phyloP scores from a whole-genome alignment of 2,113 vertebrate genomes.

The Caracal caracal region DNA sequence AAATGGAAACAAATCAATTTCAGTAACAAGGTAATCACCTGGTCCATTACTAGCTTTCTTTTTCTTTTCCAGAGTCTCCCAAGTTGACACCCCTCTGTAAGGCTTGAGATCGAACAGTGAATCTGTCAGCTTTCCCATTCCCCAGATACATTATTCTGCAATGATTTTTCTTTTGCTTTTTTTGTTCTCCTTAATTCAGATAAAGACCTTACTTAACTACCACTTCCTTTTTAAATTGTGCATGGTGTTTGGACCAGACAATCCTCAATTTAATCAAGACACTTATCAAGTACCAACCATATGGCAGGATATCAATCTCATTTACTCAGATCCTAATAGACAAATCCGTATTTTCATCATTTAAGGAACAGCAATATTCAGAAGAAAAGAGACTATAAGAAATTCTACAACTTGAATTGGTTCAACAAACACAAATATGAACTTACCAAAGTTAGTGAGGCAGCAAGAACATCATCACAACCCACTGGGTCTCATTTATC shows the following conservation, averaged over 20 bases:
- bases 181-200: not conserved
- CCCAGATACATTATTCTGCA: not conserved
- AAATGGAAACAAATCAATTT: not conserved
- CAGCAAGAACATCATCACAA: too few relatives aligned
- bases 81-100: rapidly evolving
- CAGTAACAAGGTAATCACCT: not conserved
- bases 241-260: not conserved
- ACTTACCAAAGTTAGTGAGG: not conserved
- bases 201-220: not conserved
- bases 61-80: too few relatives aligned
- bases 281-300: not conserved
- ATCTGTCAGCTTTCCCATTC: not conserved
- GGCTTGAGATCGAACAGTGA: too few relatives aligned
- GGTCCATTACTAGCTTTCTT: not conserved
- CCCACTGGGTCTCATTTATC: not conserved
- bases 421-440: not conserved
- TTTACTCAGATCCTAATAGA: not conserved
- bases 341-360: not conserved
- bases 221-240: not conserved
- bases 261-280: not conserved
- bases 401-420: not conserved
- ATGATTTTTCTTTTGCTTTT: not conserved
- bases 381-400: not conserved
- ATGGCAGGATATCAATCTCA: not conserved
- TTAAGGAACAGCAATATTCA: not conserved